Evolutionary conservation across 2,888 invertebrate genomes (phyloP), one percentile per base, ranked within the genome.

Genomic region (Listrodromus nycthemerus): DNA sequence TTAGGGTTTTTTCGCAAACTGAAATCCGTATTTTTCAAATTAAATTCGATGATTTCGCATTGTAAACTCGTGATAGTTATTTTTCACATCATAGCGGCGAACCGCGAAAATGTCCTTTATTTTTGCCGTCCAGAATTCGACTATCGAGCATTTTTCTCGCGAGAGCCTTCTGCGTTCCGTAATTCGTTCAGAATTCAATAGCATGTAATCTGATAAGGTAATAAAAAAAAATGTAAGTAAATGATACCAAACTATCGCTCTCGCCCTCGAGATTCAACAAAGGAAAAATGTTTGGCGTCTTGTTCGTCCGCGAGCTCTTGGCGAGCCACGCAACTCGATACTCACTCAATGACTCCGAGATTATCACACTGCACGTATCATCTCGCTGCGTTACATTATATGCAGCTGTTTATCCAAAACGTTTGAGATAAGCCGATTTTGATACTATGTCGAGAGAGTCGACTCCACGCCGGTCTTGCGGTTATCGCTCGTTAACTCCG

Each of bases 351-450:
- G 41, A 61, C 21, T 58, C 24, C 48, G 65, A 70, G 55, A 76
- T 81, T 52, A 67, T 81, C 50, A 67, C 37, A 69, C 67, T 50
- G 58, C 33, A 24, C 55, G 76, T 78, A 74, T 82, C 78, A 66
- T 66, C 63, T 76, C 37, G 61, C 58, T 45, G 63, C 73, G 80
- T 50, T 80, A 80, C 80, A 80, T 83, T 83, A 83, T 80, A 77
- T 52, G 45, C 19, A 30, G 52, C 55, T 80, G 77, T 80, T 83
- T 77, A 37, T 73, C 33, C 48, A 63, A 66, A 77, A 77, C 66
- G 52, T n/a, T 10, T 37, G 73, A 58, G 78, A 83, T 83, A 80
- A 77, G 45, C 69, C 13, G 61, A 80, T 55, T 50, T n/a, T 71
- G 83, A 77, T 80, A 83, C 76, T 76, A 71, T 76, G 66, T 66